Conservation (phyloP, 2,797 vertebrate genomes). For the Australoheros facetus region DNA sequence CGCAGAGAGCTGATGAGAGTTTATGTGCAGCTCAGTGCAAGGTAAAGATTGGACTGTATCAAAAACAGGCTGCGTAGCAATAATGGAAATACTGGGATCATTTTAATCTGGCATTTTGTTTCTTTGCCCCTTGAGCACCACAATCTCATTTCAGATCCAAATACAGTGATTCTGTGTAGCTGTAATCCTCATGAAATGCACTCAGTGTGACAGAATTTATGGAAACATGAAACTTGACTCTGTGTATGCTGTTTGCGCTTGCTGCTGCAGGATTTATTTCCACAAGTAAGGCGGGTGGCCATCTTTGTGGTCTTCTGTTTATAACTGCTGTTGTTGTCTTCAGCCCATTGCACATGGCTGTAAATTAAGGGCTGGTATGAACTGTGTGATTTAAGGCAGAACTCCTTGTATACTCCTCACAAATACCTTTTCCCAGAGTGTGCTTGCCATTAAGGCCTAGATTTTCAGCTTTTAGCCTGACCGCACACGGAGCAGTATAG, state of each 20-base stretch:
- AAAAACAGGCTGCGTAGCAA: not conserved
- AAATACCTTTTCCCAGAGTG: conserved; percentile 1
- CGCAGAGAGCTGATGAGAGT: not conserved
- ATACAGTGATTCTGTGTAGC: not conserved
- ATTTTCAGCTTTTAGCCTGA: conserved; percentile 24
- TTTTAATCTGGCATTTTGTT: not conserved
- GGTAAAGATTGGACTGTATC: not conserved
- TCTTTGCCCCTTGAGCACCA: not conserved
- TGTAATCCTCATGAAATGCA: not conserved
- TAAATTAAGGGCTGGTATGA: conserved; percentile 36
- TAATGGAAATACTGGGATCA: not conserved
- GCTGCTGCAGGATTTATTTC: conserved; percentile 24
- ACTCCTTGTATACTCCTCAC: not conserved
- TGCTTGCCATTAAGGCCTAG: conserved; percentile 24
- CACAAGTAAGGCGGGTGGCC: conserved; percentile 14
- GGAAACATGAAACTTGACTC: conserved; percentile 9
- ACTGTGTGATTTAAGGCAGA: conserved; percentile 16
- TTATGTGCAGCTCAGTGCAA: not conserved
- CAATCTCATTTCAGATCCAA: conserved; percentile 1
- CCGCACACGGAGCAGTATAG: conserved; percentile 19
- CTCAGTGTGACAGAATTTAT: not conserved
- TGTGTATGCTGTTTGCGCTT: conserved; percentile 13
- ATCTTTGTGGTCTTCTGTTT: conserved; percentile 28
- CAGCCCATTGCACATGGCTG: conserved; percentile 26
- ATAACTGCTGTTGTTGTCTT: conserved; percentile 37